Evolutionary conservation across 2,888 invertebrate species (phyloP), one percentile per base, ranked within the genome.

Genomic region (Cristatella mucedo): DNA sequence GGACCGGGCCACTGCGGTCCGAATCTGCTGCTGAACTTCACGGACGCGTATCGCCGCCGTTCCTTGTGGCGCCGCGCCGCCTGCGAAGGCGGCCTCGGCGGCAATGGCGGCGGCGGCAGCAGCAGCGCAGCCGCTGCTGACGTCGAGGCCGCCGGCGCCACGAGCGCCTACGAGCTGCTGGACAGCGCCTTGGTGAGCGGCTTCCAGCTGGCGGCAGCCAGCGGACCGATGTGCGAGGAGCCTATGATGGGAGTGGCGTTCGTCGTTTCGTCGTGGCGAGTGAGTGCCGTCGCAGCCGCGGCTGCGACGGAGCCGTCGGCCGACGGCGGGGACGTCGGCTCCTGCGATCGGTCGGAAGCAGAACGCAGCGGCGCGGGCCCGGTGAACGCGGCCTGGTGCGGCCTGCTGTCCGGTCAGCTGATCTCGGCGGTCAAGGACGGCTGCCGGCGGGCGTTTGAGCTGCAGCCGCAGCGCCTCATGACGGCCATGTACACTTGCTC

Each of bases 191-290:
- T 66, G 41, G 44, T 63, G 4, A 55, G 52, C 46, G 67, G 66
- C 4, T 67, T 67, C 46, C 62, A 66, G 48, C 66, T 86, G 64
- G 82, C 83, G 4, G 76, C 85, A 20, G 66, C 80, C 40, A 77
- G 84, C 30, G 97, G 97, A 0, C 95, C 95, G 0, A 64, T 97
- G 32, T 97, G 95, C 67, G 89, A 91, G 54, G 97, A 97, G 59
- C 89, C 91, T 2, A 78, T 97, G 78, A 81, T 80, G 70, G 93
- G 93, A 1, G 86, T 93, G 1, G 57, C 57, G 43, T 89, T 93
- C 68, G 71, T 82, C 40, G 74, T 95, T 2, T 81, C 84, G 53
- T 79, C 82, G 49, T 93, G 87, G 82, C 71, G 69, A 1, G 60
- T 79, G 29, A 70, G 42, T 32, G 11, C n/a, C 18, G 21, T 20